Evolutionary conservation across 92 coral and sea anemone species (phyloP), one percentile per base, ranked within the genome.

Genomic region (Bergia sp.): DNA sequence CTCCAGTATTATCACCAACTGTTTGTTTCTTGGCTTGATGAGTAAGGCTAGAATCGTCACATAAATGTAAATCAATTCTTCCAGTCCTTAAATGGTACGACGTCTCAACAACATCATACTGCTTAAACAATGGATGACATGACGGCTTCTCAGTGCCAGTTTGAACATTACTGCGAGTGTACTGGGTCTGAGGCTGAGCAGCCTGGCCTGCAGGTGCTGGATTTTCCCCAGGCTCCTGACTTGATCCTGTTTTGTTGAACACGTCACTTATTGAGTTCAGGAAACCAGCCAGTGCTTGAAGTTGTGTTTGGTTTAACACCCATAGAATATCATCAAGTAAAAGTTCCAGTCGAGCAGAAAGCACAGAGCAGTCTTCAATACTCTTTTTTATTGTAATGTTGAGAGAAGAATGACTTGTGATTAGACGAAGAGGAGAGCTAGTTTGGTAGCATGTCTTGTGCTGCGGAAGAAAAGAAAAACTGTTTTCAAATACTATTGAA

Each of bases 251-350:
- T 66, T 85, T 93, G 36, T 91, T 90, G 44, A 97, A 80, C 18
- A 93, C 95, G 50, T 93, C 93, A 80, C 89, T 93, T 15, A 95
- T 90, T 39, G 98, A 95, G 86, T 96, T 96, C 53, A 94, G 64
- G 53, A 97, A 92, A 38, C 93, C 92, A 42, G 97, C 92, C 15
- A 96, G 88, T 39, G 95, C 97, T 72, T 91, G 94, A 38, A 97
- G 89, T 67, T 97, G 99, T 0, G 98, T 90, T 86, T 97, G 99
- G 38, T 96, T 94, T 3, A 97, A 90, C 4, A 97, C 99, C 99
- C 99, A 97, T 61, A 95, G 81, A 57, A 97, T 92, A 53, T 97
- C 99, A 40, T 97, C 99, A 7, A 94, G 91, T 38, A 97, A 65
- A 72, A 96, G 94, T 45, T 97, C 96, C 12, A 97, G 94, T 12